These are phyloP conservation scores for Pollachius pollachius DNA, from an alignment of 2,113 vertebrate genomes.

Conservation along the genomic window DNA sequence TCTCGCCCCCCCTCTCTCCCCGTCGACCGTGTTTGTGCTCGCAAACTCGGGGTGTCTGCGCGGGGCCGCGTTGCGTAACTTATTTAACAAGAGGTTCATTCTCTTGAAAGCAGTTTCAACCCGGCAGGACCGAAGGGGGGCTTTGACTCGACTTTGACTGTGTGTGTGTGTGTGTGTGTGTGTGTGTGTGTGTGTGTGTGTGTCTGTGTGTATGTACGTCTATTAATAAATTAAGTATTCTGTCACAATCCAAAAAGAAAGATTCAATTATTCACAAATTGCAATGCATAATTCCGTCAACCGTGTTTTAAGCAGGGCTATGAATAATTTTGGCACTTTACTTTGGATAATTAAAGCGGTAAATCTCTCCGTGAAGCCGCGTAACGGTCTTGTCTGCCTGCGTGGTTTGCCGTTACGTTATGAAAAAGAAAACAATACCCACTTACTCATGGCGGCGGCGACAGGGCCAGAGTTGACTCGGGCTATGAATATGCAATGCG, in stretches of 20 bases:
- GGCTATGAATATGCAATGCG: conserved; percentile 69
- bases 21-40: conserved; percentile 58
- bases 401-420: conserved; percentile 49
- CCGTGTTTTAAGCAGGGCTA: conserved; percentile 71
- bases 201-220: conserved; percentile 48
- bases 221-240: conserved; percentile 81
- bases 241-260: conserved; percentile 78
- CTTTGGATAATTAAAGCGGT: conserved; percentile 77
- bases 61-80: conserved; percentile 67
- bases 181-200: too few species aligned
- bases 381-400: conserved; percentile 57
- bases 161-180: too few species aligned
- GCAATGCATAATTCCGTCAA: conserved; percentile 76
- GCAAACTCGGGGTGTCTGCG: conserved; percentile 59
- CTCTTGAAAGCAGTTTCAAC: conserved; percentile 73
- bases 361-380: conserved; percentile 70
- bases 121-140: conserved; percentile 65
- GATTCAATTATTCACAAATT: conserved; percentile 79
- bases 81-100: conserved; percentile 76
- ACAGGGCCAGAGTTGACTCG: conserved; percentile 55
- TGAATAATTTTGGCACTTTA: conserved; percentile 76
- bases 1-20: conserved; percentile 33
- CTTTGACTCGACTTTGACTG: conserved; percentile 73
- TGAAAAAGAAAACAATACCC: conserved; percentile 61
- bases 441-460: conserved; percentile 49